Evolutionary conservation across 2,113 vertebrate species (phyloP), one percentile per base, ranked within the genome.

Genomic region (Oriolus oriolus): DNA sequence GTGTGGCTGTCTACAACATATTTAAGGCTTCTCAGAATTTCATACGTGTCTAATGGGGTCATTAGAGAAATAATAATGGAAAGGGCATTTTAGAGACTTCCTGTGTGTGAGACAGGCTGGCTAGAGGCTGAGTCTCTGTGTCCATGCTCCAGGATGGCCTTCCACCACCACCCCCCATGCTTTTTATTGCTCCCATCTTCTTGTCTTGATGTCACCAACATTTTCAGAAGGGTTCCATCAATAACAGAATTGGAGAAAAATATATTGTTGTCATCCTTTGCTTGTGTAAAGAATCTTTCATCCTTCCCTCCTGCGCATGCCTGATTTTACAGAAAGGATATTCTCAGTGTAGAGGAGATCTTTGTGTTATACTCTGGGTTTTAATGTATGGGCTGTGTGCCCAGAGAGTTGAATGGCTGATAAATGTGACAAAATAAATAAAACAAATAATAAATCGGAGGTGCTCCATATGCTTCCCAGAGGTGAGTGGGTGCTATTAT

Each of bases 351-450:
- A 82, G 61, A 82, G 65, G n/a, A 93, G 80, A 63, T 89, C 69
- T 96, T 90, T 89, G 65, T 92, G 44, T 71, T 84, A 57, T 57
- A 61, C 86, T 87, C 76, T 82, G 69, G 49, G 61, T 93, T 96
- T 96, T 96, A 96, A 90, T 82, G 95, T 59, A 69, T 50, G 80
- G 92, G 90, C 86, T 87, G 69, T 50, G 65, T 93, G 77, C 93
- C 86, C 61, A 53, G 92, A 79, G 65, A 81, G 49, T 30, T 94
- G 92, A 92, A 84, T 94, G 88, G 85, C 88, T 96, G 93, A 95
- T 94, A 96, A 93, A 95, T 80, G 56, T 96, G 96, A 93, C 90
- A 89, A 94, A 96, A 91, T 82, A 96, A 97, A 93, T 97, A 90
- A 97, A 95, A 78, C 88, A 90, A 96, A 96, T 89, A 92, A 93